Conservation (phyloP, 1,140 invertebrate species). For the Andricus grossulariae region DNA sequence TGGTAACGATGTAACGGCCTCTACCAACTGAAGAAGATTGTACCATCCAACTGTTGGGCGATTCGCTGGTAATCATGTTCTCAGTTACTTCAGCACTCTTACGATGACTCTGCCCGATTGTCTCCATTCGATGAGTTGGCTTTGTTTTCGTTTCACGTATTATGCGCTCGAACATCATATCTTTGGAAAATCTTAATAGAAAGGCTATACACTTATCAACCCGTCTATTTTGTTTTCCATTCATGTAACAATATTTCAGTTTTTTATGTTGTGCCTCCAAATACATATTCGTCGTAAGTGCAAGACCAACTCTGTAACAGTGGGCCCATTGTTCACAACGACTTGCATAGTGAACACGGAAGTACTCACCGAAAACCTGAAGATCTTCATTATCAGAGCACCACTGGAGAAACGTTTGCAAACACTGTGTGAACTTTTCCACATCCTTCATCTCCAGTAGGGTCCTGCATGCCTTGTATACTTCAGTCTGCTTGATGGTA, state of each 20-base stretch:
- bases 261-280: not conserved
- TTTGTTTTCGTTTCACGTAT: not conserved
- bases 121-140: not conserved
- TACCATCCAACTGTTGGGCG: not conserved
- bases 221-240: not conserved
- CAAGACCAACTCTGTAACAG: not conserved
- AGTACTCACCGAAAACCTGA: not conserved
- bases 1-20: not conserved
- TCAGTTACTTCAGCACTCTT: not conserved
- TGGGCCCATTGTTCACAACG: not conserved
- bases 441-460: not conserved
- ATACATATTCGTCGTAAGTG: not conserved
- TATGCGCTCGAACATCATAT: too few species aligned
- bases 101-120: too few species aligned
- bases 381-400: not conserved
- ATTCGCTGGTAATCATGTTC: not conserved
- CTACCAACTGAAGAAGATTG: not conserved
- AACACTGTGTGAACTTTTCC: not conserved
- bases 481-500: not conserved
- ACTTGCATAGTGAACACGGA: too few species aligned
- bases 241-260: not conserved
- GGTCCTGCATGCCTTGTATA: not conserved
- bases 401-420: not conserved
- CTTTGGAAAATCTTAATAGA: not conserved
- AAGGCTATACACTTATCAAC: not conserved